A percentile compares a stretch with the other conserved stretches of the same genome.
Conservation (phyloP, 2,888 invertebrate genomes). For the Rhogogaster chlorosoma region DNA sequence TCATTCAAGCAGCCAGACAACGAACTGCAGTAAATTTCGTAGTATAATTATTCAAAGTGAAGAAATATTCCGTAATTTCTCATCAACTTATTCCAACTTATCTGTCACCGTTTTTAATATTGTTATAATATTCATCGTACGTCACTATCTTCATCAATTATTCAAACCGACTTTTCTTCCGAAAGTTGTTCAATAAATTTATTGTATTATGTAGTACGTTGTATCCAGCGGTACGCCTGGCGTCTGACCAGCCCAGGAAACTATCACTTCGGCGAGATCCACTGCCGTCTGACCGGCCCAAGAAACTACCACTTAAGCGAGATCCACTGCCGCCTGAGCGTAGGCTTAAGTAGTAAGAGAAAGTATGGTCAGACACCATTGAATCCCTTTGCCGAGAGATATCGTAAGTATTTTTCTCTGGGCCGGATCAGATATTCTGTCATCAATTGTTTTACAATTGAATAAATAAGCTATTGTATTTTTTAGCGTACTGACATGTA, state of each 20-base stretch:
- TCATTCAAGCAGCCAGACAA: constrained; percentile 10
- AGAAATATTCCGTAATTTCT: not conserved
- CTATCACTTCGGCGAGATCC: not conserved
- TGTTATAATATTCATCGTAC: not conserved
- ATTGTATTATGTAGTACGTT: not conserved
- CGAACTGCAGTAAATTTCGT: not conserved
- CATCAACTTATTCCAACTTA: not conserved
- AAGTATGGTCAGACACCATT: constrained; percentile 15
- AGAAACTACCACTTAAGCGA: constrained; percentile 5
- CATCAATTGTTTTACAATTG: not conserved
- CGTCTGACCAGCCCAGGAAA: not conserved
- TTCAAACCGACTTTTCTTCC: not conserved
- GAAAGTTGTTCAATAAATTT: not conserved
- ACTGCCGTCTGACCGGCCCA: not conserved
- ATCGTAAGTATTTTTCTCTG: not conserved
- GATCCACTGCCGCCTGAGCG: not conserved
- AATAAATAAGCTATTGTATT: not conserved
- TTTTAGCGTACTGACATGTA: not conserved
- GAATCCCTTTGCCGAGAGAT: not conserved
- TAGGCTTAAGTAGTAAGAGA: constrained; percentile 5
- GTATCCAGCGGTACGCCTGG: not conserved
- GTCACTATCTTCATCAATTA: not conserved
- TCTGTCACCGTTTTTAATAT: not conserved
- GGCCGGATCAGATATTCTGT: not conserved
- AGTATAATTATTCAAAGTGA: not conserved